These are phyloP conservation scores for Helostoma temminkii DNA, from an alignment of 2,797 vertebrate genomes.

Conservation along the genomic window DNA sequence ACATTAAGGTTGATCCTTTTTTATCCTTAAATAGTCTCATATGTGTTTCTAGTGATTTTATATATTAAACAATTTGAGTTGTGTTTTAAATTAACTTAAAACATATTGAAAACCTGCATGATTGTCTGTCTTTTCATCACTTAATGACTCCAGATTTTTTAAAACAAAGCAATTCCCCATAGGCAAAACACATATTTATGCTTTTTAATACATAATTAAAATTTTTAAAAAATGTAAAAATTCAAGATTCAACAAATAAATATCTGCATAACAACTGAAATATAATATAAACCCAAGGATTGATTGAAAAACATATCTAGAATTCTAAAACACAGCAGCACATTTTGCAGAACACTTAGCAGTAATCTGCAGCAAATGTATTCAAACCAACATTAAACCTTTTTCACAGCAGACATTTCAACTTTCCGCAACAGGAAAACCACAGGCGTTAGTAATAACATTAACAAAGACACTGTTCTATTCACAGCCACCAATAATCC, in stretches of 20 bases:
- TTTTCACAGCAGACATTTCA: conserved; percentile 22
- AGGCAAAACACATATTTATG: background rate
- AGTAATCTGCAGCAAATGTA: conserved; percentile 21
- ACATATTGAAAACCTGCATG: too few relatives aligned
- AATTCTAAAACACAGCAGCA: background rate
- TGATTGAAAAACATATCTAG: too few relatives aligned
- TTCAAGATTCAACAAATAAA: background rate
- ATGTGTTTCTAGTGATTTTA: background rate
- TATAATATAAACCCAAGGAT: background rate
- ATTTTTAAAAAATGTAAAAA: background rate
- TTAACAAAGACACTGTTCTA: conserved; percentile 12
- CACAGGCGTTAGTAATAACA: conserved; percentile 38
- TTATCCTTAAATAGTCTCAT: background rate
- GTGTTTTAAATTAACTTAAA: too few relatives aligned
- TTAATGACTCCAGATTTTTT: too few relatives aligned
- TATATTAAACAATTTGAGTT: too few relatives aligned
- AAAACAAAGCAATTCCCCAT: too few relatives aligned
- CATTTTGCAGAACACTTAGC: background rate
- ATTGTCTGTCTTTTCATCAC: too few relatives aligned
- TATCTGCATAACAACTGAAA: background rate
- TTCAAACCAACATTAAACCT: conserved; percentile 18
- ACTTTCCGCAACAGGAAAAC: conserved; percentile 5
- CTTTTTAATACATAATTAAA: too few relatives aligned
- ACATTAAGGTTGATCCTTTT: background rate
- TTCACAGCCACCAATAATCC: conserved; percentile 11